These are phyloP conservation scores for Rhinogobio ventralis DNA, from an alignment of 2,797 vertebrate genomes.

Conservation along the genomic window DNA sequence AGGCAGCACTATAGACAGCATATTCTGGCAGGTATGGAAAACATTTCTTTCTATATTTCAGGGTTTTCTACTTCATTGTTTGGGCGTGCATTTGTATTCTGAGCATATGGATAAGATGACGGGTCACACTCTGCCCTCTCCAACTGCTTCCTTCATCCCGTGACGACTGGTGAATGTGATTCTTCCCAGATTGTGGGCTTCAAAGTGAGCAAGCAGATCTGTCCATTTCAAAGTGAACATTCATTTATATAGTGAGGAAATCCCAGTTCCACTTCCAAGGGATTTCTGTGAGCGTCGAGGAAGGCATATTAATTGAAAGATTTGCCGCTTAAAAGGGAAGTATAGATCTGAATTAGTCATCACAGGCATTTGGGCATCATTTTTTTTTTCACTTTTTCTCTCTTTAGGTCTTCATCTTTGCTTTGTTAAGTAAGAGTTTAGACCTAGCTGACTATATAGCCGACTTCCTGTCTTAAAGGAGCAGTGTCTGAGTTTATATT, in stretches of 20 bases:
- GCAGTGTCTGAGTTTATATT: conserved; percentile 11
- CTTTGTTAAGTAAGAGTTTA: conserved; percentile 9
- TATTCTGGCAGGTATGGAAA: conserved; percentile 94
- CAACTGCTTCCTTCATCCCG: conserved; percentile 53
- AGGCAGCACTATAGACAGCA: conserved; percentile 95
- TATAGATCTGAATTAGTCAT: conserved; percentile 40
- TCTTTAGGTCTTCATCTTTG: conserved; percentile 2
- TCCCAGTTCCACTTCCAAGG: conserved; percentile 10
- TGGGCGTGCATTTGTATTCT: conserved; percentile 60
- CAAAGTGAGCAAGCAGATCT: conserved; percentile 56
- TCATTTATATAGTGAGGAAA: conserved; percentile 20
- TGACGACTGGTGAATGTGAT: conserved; percentile 53
- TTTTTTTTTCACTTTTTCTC: background rate
- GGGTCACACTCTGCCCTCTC: conserved; percentile 42
- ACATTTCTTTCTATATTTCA: background rate
- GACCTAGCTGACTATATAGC: background rate
- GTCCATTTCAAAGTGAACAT: conserved; percentile 33
- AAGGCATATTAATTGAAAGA: conserved; percentile 45
- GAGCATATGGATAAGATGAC: conserved; percentile 61
- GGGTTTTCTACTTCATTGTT: background rate
- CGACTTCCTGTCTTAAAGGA: background rate
- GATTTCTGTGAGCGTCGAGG: conserved; percentile 10
- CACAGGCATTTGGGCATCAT: background rate
- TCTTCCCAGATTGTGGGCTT: conserved; percentile 34
- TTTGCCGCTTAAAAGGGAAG: conserved; percentile 36